Conservation (phyloP, 2,113 vertebrate species). For the Macquaria ambigua region DNA sequence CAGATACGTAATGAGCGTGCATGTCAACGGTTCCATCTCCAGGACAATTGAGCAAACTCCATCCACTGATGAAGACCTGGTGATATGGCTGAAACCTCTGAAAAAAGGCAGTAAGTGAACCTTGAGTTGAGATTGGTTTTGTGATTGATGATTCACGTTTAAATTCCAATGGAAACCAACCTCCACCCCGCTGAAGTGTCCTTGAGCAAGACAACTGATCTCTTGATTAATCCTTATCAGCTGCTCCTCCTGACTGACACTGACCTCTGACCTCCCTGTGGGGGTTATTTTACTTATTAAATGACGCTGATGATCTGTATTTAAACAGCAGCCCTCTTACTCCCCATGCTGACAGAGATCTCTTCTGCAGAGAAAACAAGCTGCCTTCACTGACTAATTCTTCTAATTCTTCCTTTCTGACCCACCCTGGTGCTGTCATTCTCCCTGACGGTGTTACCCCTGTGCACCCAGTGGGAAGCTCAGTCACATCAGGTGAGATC, state of each 20-base stretch:
- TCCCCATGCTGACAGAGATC: constrained; percentile 25
- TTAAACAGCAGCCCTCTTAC: not conserved
- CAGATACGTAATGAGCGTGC: too few species aligned
- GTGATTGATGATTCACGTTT: not conserved
- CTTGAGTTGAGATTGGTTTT: not conserved
- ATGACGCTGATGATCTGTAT: not conserved
- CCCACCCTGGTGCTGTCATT: not conserved
- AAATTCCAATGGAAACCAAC: not conserved
- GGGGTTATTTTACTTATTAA: not conserved
- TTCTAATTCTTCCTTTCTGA: too few species aligned
- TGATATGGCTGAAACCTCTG: not conserved
- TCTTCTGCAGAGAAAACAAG: too few species aligned
- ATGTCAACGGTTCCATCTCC: too few species aligned
- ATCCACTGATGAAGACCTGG: not conserved
- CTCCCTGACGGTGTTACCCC: not conserved
- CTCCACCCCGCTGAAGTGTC: too few species aligned
- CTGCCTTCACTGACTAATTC: too few species aligned
- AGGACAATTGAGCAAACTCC: too few species aligned
- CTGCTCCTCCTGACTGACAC: not conserved
- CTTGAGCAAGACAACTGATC: too few species aligned
- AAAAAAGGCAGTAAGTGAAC: not conserved
- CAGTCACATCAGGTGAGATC: not conserved
- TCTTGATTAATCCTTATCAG: too few species aligned
- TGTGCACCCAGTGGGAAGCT: not conserved
- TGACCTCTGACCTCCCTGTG: not conserved